Evolutionary conservation across 1,140 invertebrate species (phyloP).

Genomic region (Cyclargus thomasi): DNA sequence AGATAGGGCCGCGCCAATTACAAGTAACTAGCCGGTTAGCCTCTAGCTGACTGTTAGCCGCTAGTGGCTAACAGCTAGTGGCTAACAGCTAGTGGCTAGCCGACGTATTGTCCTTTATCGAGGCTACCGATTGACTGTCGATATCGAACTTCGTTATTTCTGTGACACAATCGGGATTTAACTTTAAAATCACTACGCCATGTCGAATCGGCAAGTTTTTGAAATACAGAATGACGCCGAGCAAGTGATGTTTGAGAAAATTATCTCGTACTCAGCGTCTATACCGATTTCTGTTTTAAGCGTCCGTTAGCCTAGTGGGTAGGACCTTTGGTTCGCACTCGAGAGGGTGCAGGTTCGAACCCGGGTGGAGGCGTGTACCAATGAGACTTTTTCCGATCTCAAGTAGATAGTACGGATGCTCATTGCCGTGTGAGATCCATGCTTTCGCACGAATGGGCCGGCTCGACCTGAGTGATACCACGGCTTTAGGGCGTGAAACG

Average conservation of each 20-base stretch:
- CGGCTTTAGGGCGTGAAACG: too few relatives aligned
- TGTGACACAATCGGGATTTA: not conserved
- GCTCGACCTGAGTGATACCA: too few relatives aligned
- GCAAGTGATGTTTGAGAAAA: not conserved
- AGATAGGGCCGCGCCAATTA: conserved; percentile 41
- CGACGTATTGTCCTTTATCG: not conserved
- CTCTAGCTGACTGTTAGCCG: too few relatives aligned
- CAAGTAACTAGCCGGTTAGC: conserved; percentile 30
- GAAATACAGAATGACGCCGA: conserved; percentile 4
- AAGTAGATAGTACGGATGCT: too few relatives aligned
- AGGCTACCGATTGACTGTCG: not conserved
- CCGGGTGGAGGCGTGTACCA: too few relatives aligned
- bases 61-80: conserved; percentile 24
- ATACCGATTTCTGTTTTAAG: too few relatives aligned
- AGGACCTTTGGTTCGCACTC: too few relatives aligned
- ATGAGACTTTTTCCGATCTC: too few relatives aligned
- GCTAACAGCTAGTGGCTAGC: not conserved
- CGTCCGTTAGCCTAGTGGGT: too few relatives aligned
- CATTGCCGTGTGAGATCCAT: too few relatives aligned
- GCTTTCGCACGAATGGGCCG: too few relatives aligned
- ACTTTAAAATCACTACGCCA: not conserved
- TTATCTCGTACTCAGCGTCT: not conserved
- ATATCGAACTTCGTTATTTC: not conserved
- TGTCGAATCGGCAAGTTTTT: not conserved
- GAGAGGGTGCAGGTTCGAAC: too few relatives aligned